Evolutionary conservation across 2,797 vertebrate species (phyloP).

Genomic region (Sebastes itinus): DNA sequence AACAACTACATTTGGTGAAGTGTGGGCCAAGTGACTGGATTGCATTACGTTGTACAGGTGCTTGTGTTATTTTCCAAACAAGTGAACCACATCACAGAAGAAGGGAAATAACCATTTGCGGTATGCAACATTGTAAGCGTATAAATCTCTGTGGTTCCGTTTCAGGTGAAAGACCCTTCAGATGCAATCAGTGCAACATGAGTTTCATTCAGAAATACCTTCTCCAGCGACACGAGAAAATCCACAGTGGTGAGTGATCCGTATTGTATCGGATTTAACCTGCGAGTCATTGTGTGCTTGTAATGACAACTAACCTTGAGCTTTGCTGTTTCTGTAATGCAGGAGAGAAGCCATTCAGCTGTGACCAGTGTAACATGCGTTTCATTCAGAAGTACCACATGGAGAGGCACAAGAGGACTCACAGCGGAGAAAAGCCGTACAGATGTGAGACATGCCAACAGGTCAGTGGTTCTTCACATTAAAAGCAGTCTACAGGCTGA

Average conservation of each 20-base stretch:
- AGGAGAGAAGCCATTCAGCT: constrained; percentile 99
- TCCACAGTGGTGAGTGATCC: constrained; percentile 89
- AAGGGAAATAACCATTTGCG: neutral
- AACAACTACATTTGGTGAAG: neutral
- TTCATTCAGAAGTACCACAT: constrained; percentile 99
- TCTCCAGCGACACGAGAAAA: constrained; percentile 97
- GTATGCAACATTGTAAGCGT: neutral
- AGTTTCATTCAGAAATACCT: constrained; percentile 99
- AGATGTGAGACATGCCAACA: constrained; percentile 99
- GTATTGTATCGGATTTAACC: no score
- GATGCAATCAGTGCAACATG: constrained; percentile 99
- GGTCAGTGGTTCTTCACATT: constrained; percentile 62
- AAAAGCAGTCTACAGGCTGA: no score
- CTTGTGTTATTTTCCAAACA: neutral
- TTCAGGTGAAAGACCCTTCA: constrained; percentile 94
- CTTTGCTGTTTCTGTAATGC: neutral
- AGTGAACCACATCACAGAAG: neutral
- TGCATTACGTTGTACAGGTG: neutral
- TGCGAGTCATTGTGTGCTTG: neutral
- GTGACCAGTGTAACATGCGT: constrained; percentile 99
- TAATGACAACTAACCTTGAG: neutral
- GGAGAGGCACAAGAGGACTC: constrained; percentile 99
- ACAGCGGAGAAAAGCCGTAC: constrained; percentile 99
- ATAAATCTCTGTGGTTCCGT: neutral
- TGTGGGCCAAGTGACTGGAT: neutral